Evolutionary conservation across 1,140 invertebrate species (phyloP), one percentile per base, ranked within the genome.

Genomic region (Trichonephila clavata): DNA sequence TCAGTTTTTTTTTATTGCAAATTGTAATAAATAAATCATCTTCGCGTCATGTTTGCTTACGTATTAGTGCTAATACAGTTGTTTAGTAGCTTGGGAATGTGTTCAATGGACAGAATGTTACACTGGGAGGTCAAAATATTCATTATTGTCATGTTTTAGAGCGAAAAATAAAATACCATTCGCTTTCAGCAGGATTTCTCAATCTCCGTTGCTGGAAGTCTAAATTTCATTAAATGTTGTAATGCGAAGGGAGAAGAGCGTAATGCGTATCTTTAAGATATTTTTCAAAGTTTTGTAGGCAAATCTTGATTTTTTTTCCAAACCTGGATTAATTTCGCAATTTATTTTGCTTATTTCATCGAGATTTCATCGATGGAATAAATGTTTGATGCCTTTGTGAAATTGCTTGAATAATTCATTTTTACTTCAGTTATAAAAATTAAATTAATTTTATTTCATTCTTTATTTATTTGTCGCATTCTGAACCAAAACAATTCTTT

Each of bases 1-100:
- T 77, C 32, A 39, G 16, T 32, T 77, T 77, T 71, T 71, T 77
- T 32, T 39, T 77, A 1, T 77, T 77, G 27, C 16, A 21, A 63
- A 63, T 21, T 61, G 60, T 27, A 77, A 77, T 39, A 71, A 71
- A 71, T 71, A 77, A 77, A 77, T 77, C 71, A 39, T 18, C 16
- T 32, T 24, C 71, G 71, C 71, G 71, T 77, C 71, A 77, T 20
- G 16, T 77, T 77, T 32, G 71, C 27, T 77, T 32, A 32, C 24
- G 24, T 77, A 77, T 32, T 18, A 77, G 71, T 77, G 71, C 32
- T 77, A 77, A 77, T 77, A 77, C 27, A 13, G 27, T 77, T 77
- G 71, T 77, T 77, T 32, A 77, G 32, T 32, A 16, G 16, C 27
- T 32, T 77, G 24, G 27, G 71, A 77, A 77, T 39, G 3, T 18